Conservation (phyloP, 2,888 invertebrate species). For the Clusia tigrina region DNA sequence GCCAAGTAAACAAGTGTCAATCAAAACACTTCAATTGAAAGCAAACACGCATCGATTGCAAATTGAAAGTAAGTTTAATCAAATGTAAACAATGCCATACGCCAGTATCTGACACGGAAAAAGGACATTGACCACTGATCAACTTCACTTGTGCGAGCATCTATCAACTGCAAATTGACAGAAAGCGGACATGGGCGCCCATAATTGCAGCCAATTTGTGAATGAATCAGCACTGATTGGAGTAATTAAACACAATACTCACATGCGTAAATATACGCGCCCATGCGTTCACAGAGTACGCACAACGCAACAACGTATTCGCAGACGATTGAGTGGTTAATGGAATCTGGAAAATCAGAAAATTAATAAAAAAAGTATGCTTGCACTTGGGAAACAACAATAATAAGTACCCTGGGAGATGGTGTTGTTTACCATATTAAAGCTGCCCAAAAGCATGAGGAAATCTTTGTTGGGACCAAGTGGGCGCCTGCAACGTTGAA, state of each 20-base stretch:
- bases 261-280: neutral
- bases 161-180: neutral
- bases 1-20: neutral
- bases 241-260: neutral
- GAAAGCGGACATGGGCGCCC: neutral
- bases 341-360: too few species aligned
- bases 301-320: too few species aligned
- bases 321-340: too few species aligned
- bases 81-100: neutral
- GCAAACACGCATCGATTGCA: neutral
- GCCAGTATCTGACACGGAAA: neutral
- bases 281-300: too few species aligned
- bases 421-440: too few species aligned
- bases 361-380: too few species aligned
- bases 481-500: too few species aligned
- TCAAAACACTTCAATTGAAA: neutral
- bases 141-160: neutral
- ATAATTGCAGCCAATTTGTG: neutral
- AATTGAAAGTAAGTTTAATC: neutral
- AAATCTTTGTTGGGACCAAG: too few species aligned
- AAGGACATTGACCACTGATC: slow-evolving; percentile 1
- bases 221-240: neutral
- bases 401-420: too few species aligned
- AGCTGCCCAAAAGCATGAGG: too few species aligned
- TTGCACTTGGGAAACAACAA: too few species aligned